Evolutionary conservation across 2,113 vertebrate species (phyloP).

Genomic region (Anolis sagrei): DNA sequence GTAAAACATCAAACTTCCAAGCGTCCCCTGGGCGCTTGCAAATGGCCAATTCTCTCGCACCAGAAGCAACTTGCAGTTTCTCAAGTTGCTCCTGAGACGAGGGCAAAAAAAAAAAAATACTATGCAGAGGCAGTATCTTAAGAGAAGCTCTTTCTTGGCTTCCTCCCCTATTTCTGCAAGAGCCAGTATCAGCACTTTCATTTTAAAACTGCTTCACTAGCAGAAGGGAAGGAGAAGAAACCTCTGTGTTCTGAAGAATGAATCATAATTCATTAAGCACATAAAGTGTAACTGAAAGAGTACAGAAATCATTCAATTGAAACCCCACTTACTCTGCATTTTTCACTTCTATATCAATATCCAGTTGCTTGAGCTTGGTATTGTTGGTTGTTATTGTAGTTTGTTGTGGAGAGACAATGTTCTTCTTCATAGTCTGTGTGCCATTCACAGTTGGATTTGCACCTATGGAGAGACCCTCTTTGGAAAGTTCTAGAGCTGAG

Average conservation of each 20-base stretch:
- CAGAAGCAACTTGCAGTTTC: too few species aligned
- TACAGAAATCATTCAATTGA: background rate
- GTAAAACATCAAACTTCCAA: too few species aligned
- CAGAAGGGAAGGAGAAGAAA: background rate
- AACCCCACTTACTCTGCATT: background rate
- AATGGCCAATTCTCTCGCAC: too few species aligned
- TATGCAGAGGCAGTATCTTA: fast-evolving
- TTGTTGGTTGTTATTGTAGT: background rate
- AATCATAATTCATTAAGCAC: background rate
- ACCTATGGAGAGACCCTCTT: too few species aligned
- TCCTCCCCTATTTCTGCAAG: background rate
- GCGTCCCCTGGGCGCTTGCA: too few species aligned
- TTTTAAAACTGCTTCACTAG: constrained; percentile 28
- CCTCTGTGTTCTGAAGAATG: constrained; percentile 14
- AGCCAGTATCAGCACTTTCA: background rate
- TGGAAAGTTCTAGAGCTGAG: too few species aligned
- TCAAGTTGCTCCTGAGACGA: too few species aligned
- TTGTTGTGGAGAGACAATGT: background rate
- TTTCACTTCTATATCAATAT: background rate
- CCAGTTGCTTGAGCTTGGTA: background rate
- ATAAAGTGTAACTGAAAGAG: background rate
- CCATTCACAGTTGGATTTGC: background rate
- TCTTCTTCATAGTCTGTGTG: background rate
- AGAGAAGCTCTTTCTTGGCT: background rate
- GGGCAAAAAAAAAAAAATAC: too few species aligned